Evolutionary conservation across 2,113 vertebrate species (phyloP), one percentile per base, ranked within the genome.

Genomic region (Grammomys dolichurus): DNA sequence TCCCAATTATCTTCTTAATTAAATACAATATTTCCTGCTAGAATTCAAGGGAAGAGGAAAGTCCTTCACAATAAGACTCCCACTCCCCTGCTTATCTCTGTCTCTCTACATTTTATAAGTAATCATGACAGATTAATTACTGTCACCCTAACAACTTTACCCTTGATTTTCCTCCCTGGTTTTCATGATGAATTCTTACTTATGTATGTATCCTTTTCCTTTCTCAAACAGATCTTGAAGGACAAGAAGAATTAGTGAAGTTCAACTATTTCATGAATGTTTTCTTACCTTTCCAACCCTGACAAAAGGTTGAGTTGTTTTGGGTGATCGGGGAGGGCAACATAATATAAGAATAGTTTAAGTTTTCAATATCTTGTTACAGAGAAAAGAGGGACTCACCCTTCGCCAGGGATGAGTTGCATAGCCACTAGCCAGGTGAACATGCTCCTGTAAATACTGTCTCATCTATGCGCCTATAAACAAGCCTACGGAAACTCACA

Each of bases 1-100:
- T 93, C 69, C 75, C 91, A 46, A 92, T 63, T 76, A 92, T 56
- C 82, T 93, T 89, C 76, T 94, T 92, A 89, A 94, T 96, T 94
- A 97, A 96, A 91, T 48, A 75, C 26, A 63, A 91, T 28, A 91
- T 40, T 31, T 93, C 48, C 84, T 89, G 54, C 82, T 96, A 73
- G 84, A 91, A 95, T 94, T 93, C 69, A 94, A 94, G 90, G 40
- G 51, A 58, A 51, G 19, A 94, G 90, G 28, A 58, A 88, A 69
- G 5, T 20, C 75, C 56, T 77, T 96, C 84, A 33, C 92, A 70
- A 36, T 24, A 85, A 93, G 63, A 1, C 14, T 97, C 81, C 51
- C 63, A 2, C 82, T 90, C 54, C 56, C 76, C 84, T 76, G 69
- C 70, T 54, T 60, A 40, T 80, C 63, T 88, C 63, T 65, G 33